These are phyloP conservation scores for Malurus cyaneus DNA, from an alignment of 2,113 vertebrate genomes.

Conservation along the genomic window DNA sequence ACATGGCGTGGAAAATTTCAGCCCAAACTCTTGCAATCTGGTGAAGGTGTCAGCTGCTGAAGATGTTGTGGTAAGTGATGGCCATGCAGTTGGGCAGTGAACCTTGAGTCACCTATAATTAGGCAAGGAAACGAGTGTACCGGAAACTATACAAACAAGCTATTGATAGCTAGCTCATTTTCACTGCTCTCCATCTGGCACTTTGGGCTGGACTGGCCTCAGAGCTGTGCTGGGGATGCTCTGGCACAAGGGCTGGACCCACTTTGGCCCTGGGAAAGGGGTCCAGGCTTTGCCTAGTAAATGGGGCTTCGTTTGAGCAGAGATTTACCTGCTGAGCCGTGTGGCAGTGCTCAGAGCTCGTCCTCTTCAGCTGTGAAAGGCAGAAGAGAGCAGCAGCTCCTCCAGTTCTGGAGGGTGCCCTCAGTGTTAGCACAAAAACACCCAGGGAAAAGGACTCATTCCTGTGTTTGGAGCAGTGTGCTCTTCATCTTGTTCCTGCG, in stretches of 20 bases:
- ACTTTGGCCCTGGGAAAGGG: accelerated
- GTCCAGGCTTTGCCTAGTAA: accelerated
- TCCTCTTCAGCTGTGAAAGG: accelerated
- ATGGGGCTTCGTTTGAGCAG: accelerated
- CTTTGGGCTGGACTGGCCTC: too few species aligned
- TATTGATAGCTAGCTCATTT: neutral
- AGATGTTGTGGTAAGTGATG: neutral
- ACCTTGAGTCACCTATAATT: constrained; percentile 29
- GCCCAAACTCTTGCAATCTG: neutral
- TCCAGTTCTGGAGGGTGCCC: accelerated
- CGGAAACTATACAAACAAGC: constrained; percentile 29
- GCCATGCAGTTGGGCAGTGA: neutral
- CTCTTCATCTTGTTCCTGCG: accelerated
- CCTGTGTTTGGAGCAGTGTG: neutral
- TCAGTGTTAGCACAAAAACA: accelerated
- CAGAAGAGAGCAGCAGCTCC: neutral
- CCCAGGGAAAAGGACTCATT: neutral
- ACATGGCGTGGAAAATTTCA: neutral
- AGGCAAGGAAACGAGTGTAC: neutral
- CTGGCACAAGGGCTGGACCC: accelerated
- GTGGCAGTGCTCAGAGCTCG: accelerated
- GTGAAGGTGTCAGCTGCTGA: neutral
- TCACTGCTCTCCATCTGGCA: neutral
- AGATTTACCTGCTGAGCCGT: accelerated
- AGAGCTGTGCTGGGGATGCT: accelerated